phyloP scores from a whole-genome alignment of 2,888 invertebrate genomes.

The Protodeltote pygarga region DNA sequence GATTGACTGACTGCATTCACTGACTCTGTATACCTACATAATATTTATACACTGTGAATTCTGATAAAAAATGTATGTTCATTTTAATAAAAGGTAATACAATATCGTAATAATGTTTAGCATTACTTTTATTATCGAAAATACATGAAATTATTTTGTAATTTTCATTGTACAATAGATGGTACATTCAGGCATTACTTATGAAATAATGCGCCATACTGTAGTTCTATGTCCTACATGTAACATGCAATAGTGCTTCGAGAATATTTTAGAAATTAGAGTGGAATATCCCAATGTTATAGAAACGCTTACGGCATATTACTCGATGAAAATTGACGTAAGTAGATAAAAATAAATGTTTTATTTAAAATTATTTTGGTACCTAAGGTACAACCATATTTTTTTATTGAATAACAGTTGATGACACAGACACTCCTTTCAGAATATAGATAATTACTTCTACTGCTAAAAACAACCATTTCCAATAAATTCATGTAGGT shows the following conservation, averaged over 20 bases:
- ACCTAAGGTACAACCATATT: too few relatives aligned
- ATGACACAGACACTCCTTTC: too few relatives aligned
- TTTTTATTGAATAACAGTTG: too few relatives aligned
- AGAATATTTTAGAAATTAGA: background rate
- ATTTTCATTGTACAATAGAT: background rate
- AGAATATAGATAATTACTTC: too few relatives aligned
- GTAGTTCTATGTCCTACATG: background rate
- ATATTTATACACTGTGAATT: too few relatives aligned
- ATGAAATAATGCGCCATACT: conserved; percentile 3
- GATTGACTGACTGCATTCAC: too few relatives aligned
- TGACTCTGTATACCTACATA: too few relatives aligned
- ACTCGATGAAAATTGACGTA: background rate
- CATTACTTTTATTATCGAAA: conserved; percentile 3
- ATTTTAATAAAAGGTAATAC: background rate
- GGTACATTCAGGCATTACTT: background rate
- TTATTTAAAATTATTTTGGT: too few relatives aligned
- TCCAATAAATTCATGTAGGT: too few relatives aligned
- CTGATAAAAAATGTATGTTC: background rate
- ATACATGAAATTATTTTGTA: conserved; percentile 7
- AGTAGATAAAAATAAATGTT: background rate
- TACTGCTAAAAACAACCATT: too few relatives aligned
- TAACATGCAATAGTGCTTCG: background rate
- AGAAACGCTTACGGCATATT: background rate
- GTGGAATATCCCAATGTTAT: too few relatives aligned
- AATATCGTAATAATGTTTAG: conserved; percentile 1